Evolutionary conservation across 1,140 invertebrate species (phyloP).

Genomic region (Drosophila orena): DNA sequence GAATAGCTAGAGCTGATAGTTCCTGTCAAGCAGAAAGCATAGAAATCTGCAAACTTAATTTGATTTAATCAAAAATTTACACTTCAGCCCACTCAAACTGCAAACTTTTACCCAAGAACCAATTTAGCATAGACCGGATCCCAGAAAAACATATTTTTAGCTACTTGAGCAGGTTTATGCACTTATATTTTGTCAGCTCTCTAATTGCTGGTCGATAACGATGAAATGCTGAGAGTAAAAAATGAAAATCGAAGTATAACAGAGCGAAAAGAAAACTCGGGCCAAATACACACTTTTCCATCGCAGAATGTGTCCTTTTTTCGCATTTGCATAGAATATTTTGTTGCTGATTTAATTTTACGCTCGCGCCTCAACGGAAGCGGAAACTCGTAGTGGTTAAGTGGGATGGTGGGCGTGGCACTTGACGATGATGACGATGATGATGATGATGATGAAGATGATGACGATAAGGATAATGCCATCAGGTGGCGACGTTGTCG

Average conservation of each 20-base stretch:
- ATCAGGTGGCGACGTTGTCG: conserved; percentile 67
- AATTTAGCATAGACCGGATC: conserved; percentile 19
- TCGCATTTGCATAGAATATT: conserved; percentile 57
- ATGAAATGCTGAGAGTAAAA: conserved; percentile 11
- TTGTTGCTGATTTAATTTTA: conserved; percentile 71
- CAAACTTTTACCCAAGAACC: conserved; percentile 17
- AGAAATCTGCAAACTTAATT: neutral
- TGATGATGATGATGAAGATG: conserved; percentile 8
- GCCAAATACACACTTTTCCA: conserved; percentile 27
- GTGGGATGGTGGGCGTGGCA: conserved; percentile 35
- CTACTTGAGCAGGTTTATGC: conserved; percentile 75
- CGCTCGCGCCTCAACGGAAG: conserved; percentile 55
- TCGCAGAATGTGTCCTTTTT: neutral
- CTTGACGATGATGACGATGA: conserved; percentile 10
- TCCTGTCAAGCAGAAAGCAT: neutral
- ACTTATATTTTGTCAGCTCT: conserved; percentile 55
- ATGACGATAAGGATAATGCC: conserved; percentile 15
- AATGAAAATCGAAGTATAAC: conserved; percentile 1
- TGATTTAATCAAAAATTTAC: conserved; percentile 15
- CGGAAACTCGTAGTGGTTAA: conserved; percentile 66
- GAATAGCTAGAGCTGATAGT: neutral
- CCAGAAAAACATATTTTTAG: conserved; percentile 42
- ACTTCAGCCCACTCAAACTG: conserved; percentile 22
- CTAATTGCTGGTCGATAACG: conserved; percentile 74
- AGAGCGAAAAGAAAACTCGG: conserved; percentile 10